Base-by-base conservation (phyloP, 2,113 vertebrate species). In the Anoplopoma fimbria region DNA sequence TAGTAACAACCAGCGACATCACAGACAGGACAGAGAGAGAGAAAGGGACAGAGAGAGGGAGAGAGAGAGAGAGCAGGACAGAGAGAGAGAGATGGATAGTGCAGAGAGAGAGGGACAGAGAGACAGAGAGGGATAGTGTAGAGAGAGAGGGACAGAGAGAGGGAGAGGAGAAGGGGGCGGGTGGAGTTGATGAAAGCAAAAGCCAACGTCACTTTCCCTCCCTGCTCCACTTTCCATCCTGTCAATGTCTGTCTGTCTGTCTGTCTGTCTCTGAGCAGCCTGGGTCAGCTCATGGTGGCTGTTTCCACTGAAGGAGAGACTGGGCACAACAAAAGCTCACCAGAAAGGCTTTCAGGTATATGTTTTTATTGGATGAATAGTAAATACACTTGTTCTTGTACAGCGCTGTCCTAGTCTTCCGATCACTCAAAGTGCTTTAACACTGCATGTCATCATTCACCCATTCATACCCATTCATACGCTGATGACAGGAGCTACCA, bases 1-100 rank as follows among this genome's bases (percentile, higher is more conserved):
- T 70, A 81, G 75, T 87, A 82, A 78, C 93, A 82, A 65, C 61
- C 84, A 81, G 76, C 36, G 29, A 82, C 55, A 51, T 81, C 78
- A 85, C 85, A 70, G 49, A 31, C 7, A 17, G 6, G 64, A 57
- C 38, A 36, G 71, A 38, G 15, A 42, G 55, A 29, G 19, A 62
- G 13, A 25, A 0, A 36, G 34, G 25, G 34, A 33, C 61, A 70
- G 64, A 38, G 12, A 27, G 53, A 27, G 49, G 15, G 1, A 33
- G 58, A 38, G 21, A 4, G 47, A 38, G 51, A 36, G 55, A 29
- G 65, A 14, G 2, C n/a, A 15, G 12, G 57, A 17, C 19, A 45
- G 2, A 29, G 33, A 49, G 25, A 5, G 70, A 21, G 15, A 34
- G 15, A 79, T 31, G 65, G 51, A 42, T 0, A 31, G 49, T 60